A percentile compares a stretch with the other conserved stretches of the same genome.
These are phyloP conservation scores for Pelecanoides urinatrix DNA, from an alignment of 2,113 vertebrate species.

Conservation along the genomic window DNA sequence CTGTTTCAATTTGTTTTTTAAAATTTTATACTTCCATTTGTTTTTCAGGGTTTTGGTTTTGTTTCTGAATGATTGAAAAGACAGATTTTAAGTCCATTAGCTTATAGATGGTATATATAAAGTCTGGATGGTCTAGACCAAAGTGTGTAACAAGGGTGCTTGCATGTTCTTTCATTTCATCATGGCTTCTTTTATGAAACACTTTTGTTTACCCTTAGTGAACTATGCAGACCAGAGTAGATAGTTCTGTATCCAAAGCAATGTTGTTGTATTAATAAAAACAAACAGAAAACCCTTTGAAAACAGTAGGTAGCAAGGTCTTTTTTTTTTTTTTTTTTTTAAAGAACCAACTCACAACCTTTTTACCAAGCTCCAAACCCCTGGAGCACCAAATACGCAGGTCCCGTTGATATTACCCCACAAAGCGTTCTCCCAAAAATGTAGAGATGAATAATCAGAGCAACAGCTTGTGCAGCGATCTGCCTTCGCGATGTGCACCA, in stretches of 20 bases:
- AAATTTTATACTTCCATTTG: conserved; percentile 70
- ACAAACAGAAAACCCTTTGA: conserved; percentile 32
- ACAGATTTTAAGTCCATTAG: conserved; percentile 73
- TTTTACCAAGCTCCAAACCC: not conserved
- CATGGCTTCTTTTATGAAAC: conserved; percentile 30
- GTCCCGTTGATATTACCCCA: not conserved
- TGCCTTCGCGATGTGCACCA: not conserved
- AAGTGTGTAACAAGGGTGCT: conserved; percentile 59
- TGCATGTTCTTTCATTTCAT: conserved; percentile 48
- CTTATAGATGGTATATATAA: conserved; percentile 71
- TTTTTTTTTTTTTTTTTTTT: not conserved
- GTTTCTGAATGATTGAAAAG: conserved; percentile 67
- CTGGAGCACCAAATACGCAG: not conserved
- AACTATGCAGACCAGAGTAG: conserved; percentile 52
- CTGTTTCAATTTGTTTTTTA: conserved; percentile 57
- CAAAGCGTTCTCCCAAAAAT: not conserved
- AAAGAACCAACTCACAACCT: not conserved
- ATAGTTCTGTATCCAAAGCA: conserved; percentile 56
- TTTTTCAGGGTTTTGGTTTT: conserved; percentile 66
- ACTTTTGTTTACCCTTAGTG: conserved; percentile 34
- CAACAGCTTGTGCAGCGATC: not conserved
- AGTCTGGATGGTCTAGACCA: conserved; percentile 63
- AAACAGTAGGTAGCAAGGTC: conserved; percentile 31
- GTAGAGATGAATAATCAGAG: not conserved
- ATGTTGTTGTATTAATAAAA: conserved; percentile 33